Conservation (phyloP, 2,797 vertebrate species). For the Siniperca undulata region DNA sequence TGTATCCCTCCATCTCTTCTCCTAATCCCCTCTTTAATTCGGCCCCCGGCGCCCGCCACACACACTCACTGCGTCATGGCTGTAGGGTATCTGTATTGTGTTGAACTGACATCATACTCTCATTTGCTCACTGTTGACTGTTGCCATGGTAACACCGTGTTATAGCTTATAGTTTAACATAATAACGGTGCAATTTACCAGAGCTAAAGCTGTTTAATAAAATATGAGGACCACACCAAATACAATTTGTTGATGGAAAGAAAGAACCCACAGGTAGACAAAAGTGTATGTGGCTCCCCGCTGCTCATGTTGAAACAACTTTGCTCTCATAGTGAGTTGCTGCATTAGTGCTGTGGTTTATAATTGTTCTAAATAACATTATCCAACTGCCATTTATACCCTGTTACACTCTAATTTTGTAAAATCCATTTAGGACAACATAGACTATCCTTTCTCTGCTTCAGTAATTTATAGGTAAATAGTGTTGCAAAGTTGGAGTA, state of each 20-base stretch:
- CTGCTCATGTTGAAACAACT: neutral
- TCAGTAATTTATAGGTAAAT: neutral
- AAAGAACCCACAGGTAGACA: neutral
- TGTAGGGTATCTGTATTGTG: slow-evolving; percentile 41
- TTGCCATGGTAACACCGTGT: slow-evolving; percentile 36
- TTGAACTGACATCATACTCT: slow-evolving; percentile 50
- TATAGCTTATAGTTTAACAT: slow-evolving; percentile 31
- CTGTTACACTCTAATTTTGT: neutral
- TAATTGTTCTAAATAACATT: neutral
- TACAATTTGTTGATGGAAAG: neutral
- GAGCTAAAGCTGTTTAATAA: slow-evolving; percentile 10
- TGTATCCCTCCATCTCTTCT: slow-evolving; percentile 47
- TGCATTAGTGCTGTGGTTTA: neutral
- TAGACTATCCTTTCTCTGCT: neutral
- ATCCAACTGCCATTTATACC: neutral
- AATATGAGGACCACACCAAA: slow-evolving; percentile 26
- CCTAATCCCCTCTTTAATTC: slow-evolving; percentile 59
- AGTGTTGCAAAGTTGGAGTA: neutral
- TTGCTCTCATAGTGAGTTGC: neutral
- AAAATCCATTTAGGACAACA: neutral
- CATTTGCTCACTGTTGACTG: slow-evolving; percentile 36
- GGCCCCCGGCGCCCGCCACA: no score
- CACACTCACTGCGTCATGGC: slow-evolving; percentile 33
- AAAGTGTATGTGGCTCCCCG: neutral
- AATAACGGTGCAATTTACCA: neutral